phyloP scores from a whole-genome alignment of 2,888 invertebrate genomes.

The Onthophagus sagittarius region DNA sequence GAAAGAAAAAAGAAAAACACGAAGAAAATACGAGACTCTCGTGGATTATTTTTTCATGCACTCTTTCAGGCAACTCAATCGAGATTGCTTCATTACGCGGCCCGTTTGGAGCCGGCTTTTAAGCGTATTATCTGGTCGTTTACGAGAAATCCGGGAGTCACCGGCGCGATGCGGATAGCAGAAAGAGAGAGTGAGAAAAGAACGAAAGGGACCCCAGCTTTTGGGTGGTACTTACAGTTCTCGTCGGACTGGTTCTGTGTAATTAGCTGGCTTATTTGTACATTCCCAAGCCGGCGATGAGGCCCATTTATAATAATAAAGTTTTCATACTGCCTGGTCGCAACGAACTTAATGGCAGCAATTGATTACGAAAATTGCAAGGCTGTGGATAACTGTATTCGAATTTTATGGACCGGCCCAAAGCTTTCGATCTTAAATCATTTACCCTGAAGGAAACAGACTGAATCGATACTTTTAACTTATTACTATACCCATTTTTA shows the following conservation, averaged over 20 bases:
- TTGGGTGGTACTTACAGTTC: constrained; percentile 6
- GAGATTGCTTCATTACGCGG: not conserved
- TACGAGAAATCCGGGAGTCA: not conserved
- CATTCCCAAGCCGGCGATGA: constrained; percentile 7
- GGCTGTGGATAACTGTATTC: not conserved
- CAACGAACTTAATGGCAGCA: constrained; percentile 4
- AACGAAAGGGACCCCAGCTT: not conserved
- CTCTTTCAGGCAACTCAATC: not conserved
- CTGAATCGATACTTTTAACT: not conserved
- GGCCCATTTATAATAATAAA: constrained; percentile 13
- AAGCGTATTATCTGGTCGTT: not conserved
- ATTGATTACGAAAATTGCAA: constrained; percentile 10
- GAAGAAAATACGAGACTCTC: not conserved
- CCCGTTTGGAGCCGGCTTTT: not conserved
- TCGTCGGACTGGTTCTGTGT: constrained; percentile 7
- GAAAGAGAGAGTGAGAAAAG: not conserved
- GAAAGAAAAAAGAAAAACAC: not conserved
- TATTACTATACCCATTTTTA: not conserved
- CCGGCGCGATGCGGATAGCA: not conserved
- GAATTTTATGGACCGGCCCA: not conserved
- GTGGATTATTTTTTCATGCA: not conserved
- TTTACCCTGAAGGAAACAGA: not conserved
- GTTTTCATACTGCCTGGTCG: constrained; percentile 1
- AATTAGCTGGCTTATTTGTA: constrained; percentile 13
- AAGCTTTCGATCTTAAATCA: not conserved